Evolutionary conservation across 2,113 vertebrate genomes (phyloP).

Genomic region (Antennarius striatus): DNA sequence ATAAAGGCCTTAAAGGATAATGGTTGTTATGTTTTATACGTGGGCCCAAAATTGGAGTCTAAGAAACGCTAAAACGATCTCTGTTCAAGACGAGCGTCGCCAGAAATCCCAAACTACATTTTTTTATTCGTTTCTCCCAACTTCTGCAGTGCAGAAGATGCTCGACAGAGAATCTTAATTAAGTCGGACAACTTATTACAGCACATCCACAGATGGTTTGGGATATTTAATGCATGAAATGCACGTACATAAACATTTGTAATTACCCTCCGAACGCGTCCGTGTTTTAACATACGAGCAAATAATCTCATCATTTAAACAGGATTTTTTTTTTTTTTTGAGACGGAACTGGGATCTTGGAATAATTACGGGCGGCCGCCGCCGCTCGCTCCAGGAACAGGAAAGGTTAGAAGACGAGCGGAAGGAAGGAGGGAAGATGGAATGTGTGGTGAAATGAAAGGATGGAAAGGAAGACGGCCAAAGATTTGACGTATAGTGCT

Average conservation of each 20-base stretch:
- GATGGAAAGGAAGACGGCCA: slow-evolving; percentile 48
- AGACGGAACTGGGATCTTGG: slow-evolving; percentile 9
- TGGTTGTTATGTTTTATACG: too few species aligned
- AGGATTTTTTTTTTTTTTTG: slow-evolving; percentile 3
- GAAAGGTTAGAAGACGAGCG: slow-evolving; percentile 24
- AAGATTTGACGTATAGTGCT: slow-evolving; percentile 62
- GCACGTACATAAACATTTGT: slow-evolving; percentile 37
- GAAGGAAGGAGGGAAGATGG: slow-evolving; percentile 3
- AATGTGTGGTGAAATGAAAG: slow-evolving; percentile 7
- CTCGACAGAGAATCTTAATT: slow-evolving; percentile 35
- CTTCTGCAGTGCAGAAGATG: slow-evolving; percentile 18
- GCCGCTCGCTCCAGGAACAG: slow-evolving; percentile 1
- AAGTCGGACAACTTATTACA: slow-evolving; percentile 44
- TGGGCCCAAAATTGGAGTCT: not conserved
- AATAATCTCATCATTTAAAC: slow-evolving; percentile 37
- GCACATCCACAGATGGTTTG: slow-evolving; percentile 39
- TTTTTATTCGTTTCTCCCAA: slow-evolving; percentile 20
- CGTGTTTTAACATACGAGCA: slow-evolving; percentile 37
- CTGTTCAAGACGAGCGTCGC: too few species aligned
- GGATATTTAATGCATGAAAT: slow-evolving; percentile 49
- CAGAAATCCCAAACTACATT: too few species aligned
- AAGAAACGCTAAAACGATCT: too few species aligned
- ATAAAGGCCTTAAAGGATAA: too few species aligned
- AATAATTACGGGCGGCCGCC: not conserved
- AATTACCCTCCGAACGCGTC: slow-evolving; percentile 25